phyloP scores from a whole-genome alignment of 2,113 vertebrate genomes.

The Hassar affinis region DNA sequence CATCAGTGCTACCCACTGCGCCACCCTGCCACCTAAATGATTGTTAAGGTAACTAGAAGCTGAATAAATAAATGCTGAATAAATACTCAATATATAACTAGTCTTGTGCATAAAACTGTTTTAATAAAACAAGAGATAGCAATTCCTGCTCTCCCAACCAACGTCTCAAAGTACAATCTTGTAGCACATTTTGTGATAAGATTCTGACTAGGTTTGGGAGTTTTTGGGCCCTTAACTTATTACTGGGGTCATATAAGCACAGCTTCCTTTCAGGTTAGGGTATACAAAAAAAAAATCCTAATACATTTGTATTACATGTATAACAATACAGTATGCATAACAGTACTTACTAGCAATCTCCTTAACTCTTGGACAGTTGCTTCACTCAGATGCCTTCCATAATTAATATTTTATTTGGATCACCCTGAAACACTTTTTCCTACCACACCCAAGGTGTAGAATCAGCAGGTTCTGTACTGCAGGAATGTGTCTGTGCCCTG shows the following conservation, averaged over 20 bases:
- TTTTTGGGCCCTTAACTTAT: not conserved
- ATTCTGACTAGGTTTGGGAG: too few relatives aligned
- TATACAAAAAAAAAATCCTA: too few relatives aligned
- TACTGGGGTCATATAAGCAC: not conserved
- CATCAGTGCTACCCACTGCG: too few relatives aligned
- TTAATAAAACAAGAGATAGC: not conserved
- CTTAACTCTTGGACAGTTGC: not conserved
- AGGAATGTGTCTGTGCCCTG: constrained; percentile 3
- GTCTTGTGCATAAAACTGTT: not conserved
- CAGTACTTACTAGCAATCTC: not conserved
- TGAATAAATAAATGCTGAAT: not conserved
- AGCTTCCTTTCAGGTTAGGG: not conserved
- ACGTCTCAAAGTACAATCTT: not conserved
- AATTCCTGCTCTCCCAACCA: too few relatives aligned
- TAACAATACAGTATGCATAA: too few relatives aligned
- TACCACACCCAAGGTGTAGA: not conserved
- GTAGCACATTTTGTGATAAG: not conserved
- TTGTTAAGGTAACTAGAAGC: not conserved
- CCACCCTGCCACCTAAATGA: not conserved
- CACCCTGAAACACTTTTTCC: not conserved
- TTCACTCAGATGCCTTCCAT: not conserved
- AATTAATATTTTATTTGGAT: not conserved
- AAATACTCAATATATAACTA: too few relatives aligned
- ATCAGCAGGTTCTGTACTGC: not conserved
- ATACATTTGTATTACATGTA: not conserved